Evolutionary conservation across 2,888 invertebrate species (phyloP), one percentile per base, ranked within the genome.

Genomic region (Cantharis flavilabris): DNA sequence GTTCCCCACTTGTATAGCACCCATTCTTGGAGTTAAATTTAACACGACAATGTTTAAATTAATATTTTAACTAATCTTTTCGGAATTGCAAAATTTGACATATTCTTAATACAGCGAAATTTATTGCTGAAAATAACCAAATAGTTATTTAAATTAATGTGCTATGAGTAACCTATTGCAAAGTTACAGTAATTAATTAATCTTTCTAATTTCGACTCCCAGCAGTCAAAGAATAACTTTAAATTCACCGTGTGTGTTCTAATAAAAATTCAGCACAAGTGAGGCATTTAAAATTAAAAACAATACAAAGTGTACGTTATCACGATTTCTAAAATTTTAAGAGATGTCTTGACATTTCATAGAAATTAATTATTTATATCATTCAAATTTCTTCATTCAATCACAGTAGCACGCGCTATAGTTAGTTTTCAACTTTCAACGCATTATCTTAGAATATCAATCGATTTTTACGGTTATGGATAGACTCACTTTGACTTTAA

Each of bases 171-270:
- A 49, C 49, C 49, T 49, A 49, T 49, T 49, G 49, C 49, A 49
- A 49, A 49, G 49, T 49, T n/a, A n/a, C 49, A 49, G 49, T n/a
- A 49, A 49, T 49, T n/a, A 49, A 49, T 49, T 49, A n/a, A 49
- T 49, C 49, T 49, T 49, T 49, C 49, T 49, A 49, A 49, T 49
- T 49, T 49, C n/a, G 7, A 49, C 49, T 49, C 49, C 49, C 5
- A n/a, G 49, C 5, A n/a, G 49, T n/a, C 49, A n/a, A n/a, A 49
- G 49, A 49, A 49, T 49, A 49, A 49, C n/a, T 49, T 49, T 78
- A 76, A 80, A 74, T 85, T 86, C 86, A 81, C 83, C 85, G 84
- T 85, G 85, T 86, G 85, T 84, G 85, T 85, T 83, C 85, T 84
- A 85, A 85, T 85, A 85, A 78, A 82, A 84, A 86, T 85, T 83